Percentiles rank a stretch among this genome's conserved stretches.
These are phyloP conservation scores for Erynnis tages DNA, from an alignment of 2,888 invertebrate species.

Conservation along the genomic window DNA sequence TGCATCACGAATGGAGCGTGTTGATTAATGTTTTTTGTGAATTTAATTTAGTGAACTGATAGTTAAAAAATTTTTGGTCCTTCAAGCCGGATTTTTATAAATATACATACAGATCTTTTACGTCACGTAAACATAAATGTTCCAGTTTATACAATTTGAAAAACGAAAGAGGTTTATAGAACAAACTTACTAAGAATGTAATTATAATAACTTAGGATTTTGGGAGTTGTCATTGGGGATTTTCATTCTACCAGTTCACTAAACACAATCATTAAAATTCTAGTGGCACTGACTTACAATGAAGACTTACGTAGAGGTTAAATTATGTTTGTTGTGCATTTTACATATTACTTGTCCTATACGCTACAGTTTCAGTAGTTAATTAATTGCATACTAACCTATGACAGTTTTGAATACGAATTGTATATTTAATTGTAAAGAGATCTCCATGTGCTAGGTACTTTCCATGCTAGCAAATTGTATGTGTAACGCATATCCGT, in stretches of 20 bases:
- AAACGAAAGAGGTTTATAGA: too few species aligned
- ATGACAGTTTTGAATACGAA: slow-evolving; percentile 49
- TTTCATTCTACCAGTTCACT: background rate
- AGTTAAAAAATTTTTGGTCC: slow-evolving; percentile 31
- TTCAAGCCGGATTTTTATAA: slow-evolving; percentile 33
- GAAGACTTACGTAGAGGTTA: slow-evolving; percentile 51
- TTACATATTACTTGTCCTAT: slow-evolving; percentile 53
- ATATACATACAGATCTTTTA: too few species aligned
- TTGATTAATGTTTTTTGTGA: slow-evolving; percentile 24
- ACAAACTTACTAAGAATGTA: too few species aligned
- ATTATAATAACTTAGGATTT: too few species aligned
- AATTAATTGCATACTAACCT: slow-evolving; percentile 58
- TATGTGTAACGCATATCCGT: too few species aligned
- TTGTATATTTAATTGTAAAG: slow-evolving; percentile 62
- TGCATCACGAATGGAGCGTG: slow-evolving; percentile 31
- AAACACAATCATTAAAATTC: background rate
- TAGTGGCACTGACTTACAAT: slow-evolving; percentile 36
- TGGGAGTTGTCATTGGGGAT: background rate
- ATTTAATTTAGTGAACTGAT: slow-evolving; percentile 28
- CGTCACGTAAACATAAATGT: background rate
- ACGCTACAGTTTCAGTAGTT: slow-evolving; percentile 52
- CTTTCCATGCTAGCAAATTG: too few species aligned
- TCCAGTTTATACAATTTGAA: too few species aligned
- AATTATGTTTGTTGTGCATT: slow-evolving; percentile 62
- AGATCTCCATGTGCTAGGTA: too few species aligned